Evolutionary conservation across 2,888 invertebrate genomes (phyloP), one percentile per base, ranked within the genome.

Genomic region (Gastrophysa polygoni): DNA sequence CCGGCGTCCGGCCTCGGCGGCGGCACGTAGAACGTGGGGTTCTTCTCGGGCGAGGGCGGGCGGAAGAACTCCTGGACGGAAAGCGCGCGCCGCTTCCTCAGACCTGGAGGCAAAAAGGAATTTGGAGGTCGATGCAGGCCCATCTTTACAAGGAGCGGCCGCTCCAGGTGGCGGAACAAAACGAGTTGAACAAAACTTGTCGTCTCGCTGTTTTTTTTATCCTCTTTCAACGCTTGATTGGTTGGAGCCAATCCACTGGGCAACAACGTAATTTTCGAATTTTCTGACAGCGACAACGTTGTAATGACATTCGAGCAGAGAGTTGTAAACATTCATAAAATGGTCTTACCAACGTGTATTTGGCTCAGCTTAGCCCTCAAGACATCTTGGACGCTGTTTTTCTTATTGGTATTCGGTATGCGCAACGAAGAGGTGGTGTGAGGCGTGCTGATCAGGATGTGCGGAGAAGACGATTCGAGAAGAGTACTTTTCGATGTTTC

Each of bases 1-100:
- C 55, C 46, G 18, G 59, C 50, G 34, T 69, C 64, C 1, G 63
- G 58, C 14, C 16, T 21, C n/a, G 86, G 86, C 77, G 89, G 88
- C 59, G 91, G 91, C 28, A 91, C 90, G 78, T 91, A 91, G 77
- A 91, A 91, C 5, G 86, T 87, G 1, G 87, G 83, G 62, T 84
- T 85, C 64, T 85, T 84, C 11, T 86, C 82, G 44, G 72, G 75
- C 14, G 72, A 73, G 11, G 77, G 76, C 63, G 75, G 77, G 47
- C 74, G 76, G 68, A 89, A 84, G 11, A 89, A 88, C 73, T 90
- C 90, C 70, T 89, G 88, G 10, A 90, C 90, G 52, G 89, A 90
- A 21, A 90, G 75, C 1, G 90, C 88, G 69, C 90, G 83, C 56
- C 89, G 82, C 72, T 85, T 86, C 49, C 90, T 82, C 61, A 90